Conservation (phyloP, 23 tunicate species). For the Styela clava region DNA sequence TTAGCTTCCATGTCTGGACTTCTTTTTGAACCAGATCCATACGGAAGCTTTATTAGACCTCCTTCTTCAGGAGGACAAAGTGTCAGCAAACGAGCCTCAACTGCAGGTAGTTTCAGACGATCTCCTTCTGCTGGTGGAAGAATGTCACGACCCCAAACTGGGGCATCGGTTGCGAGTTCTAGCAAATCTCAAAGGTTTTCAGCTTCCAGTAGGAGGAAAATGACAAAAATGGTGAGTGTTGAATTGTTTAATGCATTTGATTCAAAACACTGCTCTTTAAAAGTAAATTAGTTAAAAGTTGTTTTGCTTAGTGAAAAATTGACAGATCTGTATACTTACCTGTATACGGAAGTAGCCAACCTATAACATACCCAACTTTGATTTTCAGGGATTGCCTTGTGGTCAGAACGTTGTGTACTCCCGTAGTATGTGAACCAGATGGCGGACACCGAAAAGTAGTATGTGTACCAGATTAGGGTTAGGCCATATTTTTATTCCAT, state of each 20-base stretch:
- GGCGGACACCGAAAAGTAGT: too few relatives aligned
- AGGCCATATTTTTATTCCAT: too few relatives aligned
- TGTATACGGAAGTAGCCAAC: too few relatives aligned
- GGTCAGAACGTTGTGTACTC: too few relatives aligned
- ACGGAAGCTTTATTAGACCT: constrained; percentile 56
- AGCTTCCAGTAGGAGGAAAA: constrained; percentile 22
- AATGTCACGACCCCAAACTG: neutral
- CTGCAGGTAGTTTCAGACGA: constrained; percentile 31
- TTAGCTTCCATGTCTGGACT: constrained; percentile 38
- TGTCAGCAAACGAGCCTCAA: neutral
- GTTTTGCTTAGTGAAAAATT: too few relatives aligned
- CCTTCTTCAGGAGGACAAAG: constrained; percentile 42
- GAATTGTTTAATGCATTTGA: neutral
- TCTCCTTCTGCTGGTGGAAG: constrained; percentile 24
- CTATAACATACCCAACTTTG: too few relatives aligned
- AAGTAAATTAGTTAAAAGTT: too few relatives aligned
- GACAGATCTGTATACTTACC: too few relatives aligned
- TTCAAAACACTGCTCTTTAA: too few relatives aligned
- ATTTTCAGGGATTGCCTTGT: too few relatives aligned
- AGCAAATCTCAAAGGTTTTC: constrained; percentile 4
- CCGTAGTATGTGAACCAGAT: too few relatives aligned
- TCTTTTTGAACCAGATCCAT: constrained; percentile 62
- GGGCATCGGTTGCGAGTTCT: constrained; percentile 27
- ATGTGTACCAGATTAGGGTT: too few relatives aligned
- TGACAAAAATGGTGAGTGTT: constrained; percentile 16